phyloP scores from a whole-genome alignment of 2,113 vertebrate genomes.

The Gavialis gangeticus region DNA sequence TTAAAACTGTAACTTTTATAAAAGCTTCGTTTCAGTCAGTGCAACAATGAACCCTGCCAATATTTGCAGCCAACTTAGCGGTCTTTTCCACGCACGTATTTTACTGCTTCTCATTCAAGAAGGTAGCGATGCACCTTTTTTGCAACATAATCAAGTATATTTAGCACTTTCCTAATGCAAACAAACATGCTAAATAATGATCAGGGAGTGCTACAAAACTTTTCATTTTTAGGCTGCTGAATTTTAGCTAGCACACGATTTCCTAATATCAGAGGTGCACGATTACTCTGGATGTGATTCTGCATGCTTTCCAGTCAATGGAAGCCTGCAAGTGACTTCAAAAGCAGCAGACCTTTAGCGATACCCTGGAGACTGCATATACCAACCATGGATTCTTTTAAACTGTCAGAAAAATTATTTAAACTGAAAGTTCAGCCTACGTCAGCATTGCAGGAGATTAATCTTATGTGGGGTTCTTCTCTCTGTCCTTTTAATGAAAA shows the following conservation, averaged over 20 bases:
- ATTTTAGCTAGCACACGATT: not conserved
- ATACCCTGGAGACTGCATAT: not conserved
- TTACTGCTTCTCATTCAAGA: not conserved
- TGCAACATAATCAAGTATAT: not conserved
- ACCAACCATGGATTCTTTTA: not conserved
- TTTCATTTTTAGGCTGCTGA: not conserved
- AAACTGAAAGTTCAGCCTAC: not conserved
- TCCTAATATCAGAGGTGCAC: not conserved
- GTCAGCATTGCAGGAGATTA: not conserved
- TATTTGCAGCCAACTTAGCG: conserved; percentile 32
- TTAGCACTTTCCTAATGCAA: not conserved
- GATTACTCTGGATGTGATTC: conserved; percentile 7
- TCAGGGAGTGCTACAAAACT: not conserved
- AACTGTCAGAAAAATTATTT: not conserved
- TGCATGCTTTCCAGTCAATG: conserved; percentile 17
- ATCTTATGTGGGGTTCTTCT: not conserved
- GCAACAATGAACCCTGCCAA: conserved; percentile 34
- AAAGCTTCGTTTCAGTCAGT: not conserved
- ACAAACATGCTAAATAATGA: not conserved
- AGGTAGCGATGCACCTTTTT: not conserved
- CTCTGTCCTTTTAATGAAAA: not conserved
- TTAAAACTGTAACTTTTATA: conserved; percentile 61
- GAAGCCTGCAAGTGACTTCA: conserved; percentile 31
- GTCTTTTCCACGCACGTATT: conserved; percentile 34
- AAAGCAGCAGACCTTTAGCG: not conserved